Conservation (phyloP, 1,140 invertebrate species). For the Chionoecetes opilio region DNA sequence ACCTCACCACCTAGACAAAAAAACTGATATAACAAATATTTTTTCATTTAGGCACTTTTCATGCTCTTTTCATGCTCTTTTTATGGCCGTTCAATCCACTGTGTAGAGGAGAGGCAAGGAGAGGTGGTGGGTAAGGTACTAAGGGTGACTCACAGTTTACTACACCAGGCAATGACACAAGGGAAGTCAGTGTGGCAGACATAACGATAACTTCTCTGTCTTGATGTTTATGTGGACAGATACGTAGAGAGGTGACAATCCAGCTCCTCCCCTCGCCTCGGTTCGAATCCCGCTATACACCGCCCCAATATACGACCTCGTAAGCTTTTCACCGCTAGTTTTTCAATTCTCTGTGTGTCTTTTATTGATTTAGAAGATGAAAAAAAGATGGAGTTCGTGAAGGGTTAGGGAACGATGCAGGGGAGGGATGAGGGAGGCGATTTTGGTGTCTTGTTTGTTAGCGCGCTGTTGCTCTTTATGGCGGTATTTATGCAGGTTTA, state of each 20-base stretch:
- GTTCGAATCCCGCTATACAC: background rate
- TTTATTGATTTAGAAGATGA: constrained; percentile 51
- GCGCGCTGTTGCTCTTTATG: background rate
- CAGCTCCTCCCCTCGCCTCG: background rate
- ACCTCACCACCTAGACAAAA: background rate
- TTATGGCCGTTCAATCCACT: constrained; percentile 1
- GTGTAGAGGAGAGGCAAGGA: background rate
- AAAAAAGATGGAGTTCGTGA: background rate
- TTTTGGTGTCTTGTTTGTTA: background rate
- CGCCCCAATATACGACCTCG: constrained; percentile 41
- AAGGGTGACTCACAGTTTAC: background rate
- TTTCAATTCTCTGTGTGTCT: constrained; percentile 58
- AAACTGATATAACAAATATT: background rate
- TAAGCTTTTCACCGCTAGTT: constrained; percentile 55
- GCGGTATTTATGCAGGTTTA: background rate
- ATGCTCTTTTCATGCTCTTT: background rate
- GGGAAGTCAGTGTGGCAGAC: background rate
- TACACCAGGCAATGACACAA: background rate
- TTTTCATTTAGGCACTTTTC: background rate
- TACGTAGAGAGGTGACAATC: constrained; percentile 7
- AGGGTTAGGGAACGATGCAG: constrained; percentile 35
- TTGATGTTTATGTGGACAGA: constrained; percentile 39
- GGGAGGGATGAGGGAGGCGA: constrained; percentile 25
- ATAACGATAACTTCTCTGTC: constrained; percentile 30
- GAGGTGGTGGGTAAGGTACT: no score